Evolutionary conservation across 2,888 invertebrate species (phyloP).

Genomic region (Harpalus rubripes): DNA sequence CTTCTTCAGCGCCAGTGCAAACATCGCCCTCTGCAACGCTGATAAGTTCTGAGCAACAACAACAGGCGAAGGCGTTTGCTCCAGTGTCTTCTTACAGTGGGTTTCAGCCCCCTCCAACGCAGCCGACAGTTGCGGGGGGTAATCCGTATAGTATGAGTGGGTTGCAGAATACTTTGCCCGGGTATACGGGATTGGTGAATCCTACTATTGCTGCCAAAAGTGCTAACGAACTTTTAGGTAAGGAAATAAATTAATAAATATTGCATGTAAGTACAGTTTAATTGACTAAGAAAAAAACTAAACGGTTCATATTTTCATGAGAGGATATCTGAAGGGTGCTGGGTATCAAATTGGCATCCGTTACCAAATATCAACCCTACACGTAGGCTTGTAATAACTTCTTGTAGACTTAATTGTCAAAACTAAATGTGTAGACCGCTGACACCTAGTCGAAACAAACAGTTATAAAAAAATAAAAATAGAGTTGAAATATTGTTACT

Average conservation of each 20-base stretch:
- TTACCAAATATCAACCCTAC: too few relatives aligned
- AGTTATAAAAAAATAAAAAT: too few relatives aligned
- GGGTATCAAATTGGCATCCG: too few relatives aligned
- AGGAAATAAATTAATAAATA: slow-evolving; percentile 11
- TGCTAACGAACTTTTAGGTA: slow-evolving; percentile 75
- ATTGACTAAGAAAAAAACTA: too few relatives aligned
- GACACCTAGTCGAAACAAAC: too few relatives aligned
- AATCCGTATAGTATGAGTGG: slow-evolving; percentile 63
- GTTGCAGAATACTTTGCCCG: slow-evolving; percentile 26
- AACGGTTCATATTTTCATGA: too few relatives aligned
- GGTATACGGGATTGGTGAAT: slow-evolving; percentile 70
- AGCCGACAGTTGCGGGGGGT: slow-evolving; percentile 70
- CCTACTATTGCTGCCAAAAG: slow-evolving; percentile 76
- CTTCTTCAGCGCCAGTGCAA: background rate
- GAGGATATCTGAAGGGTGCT: too few relatives aligned
- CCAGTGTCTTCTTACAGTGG: slow-evolving; percentile 52
- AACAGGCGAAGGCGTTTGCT: slow-evolving; percentile 53
- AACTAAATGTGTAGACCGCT: too few relatives aligned
- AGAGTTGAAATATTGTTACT: too few relatives aligned
- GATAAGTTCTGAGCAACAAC: background rate
- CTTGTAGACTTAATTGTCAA: too few relatives aligned
- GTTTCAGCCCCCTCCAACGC: slow-evolving; percentile 33
- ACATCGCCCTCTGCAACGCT: background rate
- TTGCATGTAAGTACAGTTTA: too few relatives aligned
- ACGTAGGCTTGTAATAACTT: too few relatives aligned